Evolutionary conservation across 2,888 invertebrate species (phyloP).

Genomic region (Apotomis turbidana): DNA sequence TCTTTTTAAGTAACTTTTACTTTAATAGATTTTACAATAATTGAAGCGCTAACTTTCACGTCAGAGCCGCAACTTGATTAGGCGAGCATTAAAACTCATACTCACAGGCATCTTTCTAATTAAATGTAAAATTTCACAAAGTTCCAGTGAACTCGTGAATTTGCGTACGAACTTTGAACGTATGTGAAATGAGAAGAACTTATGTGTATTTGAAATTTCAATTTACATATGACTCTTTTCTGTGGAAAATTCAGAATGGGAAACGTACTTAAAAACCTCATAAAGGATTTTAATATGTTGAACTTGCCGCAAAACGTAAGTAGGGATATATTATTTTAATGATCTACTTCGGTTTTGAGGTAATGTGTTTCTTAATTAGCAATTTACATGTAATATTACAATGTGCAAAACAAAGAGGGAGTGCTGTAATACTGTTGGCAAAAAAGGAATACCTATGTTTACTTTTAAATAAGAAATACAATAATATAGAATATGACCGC

Average conservation of each 20-base stretch:
- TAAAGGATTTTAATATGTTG: conserved; percentile 31
- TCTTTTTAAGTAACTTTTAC: not conserved
- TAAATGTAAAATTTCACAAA: conserved; percentile 35
- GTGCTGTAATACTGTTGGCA: too few relatives aligned
- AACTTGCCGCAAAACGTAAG: conserved; percentile 21
- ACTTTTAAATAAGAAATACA: too few relatives aligned
- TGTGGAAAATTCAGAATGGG: not conserved
- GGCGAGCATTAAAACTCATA: conserved; percentile 2
- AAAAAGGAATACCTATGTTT: too few relatives aligned
- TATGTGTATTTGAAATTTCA: not conserved
- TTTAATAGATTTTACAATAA: not conserved
- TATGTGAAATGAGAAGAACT: not conserved
- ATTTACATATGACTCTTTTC: not conserved
- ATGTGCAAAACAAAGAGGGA: too few relatives aligned
- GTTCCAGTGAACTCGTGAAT: conserved; percentile 31
- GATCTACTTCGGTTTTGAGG: not conserved
- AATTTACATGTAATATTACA: too few relatives aligned
- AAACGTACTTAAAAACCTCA: conserved; percentile 30
- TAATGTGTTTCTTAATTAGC: not conserved
- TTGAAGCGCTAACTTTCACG: not conserved
- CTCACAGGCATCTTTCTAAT: conserved; percentile 25
- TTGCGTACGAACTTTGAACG: conserved; percentile 15
- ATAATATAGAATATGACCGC: too few relatives aligned
- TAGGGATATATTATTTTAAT: not conserved
- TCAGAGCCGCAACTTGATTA: conserved; percentile 9